Conservation (phyloP, 2,888 invertebrate species). For the Drosophila eohydei region DNA sequence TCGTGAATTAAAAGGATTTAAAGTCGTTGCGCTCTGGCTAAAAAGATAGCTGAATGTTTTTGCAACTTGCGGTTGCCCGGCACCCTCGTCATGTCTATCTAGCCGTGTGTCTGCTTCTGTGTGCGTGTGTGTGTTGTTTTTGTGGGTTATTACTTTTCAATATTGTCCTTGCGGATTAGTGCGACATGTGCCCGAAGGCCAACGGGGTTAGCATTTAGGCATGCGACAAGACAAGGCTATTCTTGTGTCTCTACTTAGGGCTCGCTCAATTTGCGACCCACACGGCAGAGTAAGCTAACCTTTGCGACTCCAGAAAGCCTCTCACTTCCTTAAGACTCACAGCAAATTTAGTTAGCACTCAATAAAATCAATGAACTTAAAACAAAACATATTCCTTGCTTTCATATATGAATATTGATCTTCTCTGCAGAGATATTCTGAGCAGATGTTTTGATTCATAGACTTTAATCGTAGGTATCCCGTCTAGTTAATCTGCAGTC, state of each 20-base stretch:
- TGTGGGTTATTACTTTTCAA: slow-evolving; percentile 85
- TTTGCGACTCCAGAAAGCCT: slow-evolving; percentile 8
- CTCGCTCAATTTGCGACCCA: slow-evolving; percentile 35
- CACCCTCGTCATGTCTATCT: slow-evolving; percentile 66
- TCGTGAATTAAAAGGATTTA: slow-evolving; percentile 81
- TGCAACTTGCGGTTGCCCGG: slow-evolving; percentile 73
- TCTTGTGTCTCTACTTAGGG: slow-evolving; percentile 13
- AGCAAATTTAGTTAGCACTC: not conserved
- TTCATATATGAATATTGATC: not conserved
- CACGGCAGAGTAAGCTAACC: not conserved
- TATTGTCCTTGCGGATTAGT: slow-evolving; percentile 85
- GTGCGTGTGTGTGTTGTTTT: slow-evolving; percentile 70
- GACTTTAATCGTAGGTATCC: not conserved
- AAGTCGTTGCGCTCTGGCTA: slow-evolving; percentile 62
- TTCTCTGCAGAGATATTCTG: not conserved
- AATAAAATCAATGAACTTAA: not conserved
- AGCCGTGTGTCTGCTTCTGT: slow-evolving; percentile 13
- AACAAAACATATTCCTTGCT: too few relatives aligned
- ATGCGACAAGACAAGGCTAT: slow-evolving; percentile 33
- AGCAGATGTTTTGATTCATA: slow-evolving; percentile 3
- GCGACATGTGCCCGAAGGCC: slow-evolving; percentile 73
- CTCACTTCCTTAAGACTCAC: not conserved
- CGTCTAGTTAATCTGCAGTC: not conserved
- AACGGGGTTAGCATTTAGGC: slow-evolving; percentile 34
- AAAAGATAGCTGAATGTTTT: slow-evolving; percentile 74